Base-by-base conservation (phyloP, 1,140 invertebrate genomes). In the Samia ricini region DNA sequence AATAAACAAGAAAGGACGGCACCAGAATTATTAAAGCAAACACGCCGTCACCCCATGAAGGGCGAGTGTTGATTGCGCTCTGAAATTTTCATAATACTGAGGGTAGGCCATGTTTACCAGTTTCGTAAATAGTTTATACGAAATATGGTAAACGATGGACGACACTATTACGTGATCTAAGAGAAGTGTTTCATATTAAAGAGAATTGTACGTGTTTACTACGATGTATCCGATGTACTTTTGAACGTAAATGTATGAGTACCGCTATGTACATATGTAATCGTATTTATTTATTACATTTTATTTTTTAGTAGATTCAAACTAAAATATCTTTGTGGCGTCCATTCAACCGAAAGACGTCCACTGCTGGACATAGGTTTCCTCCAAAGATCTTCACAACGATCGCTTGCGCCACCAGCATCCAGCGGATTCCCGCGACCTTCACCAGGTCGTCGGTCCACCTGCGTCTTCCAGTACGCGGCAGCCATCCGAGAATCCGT, bases 11-110 rank as follows among this genome's bases (percentile, higher is more conserved):
- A 49, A 61, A 29, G 58, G 42, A 26, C 33, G 33, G 0, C 33
- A 42, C 4, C 12, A 54, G 20, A 61, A 66, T 66, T 55, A 66
- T 66, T 61, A 56, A 66, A 61, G 59, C 61, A 66, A 66, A 66
- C 58, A 61, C 55, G 55, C 48, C 59, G 60, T 65, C 33, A 20
- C 63, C 57, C 19, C 24, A 21, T 42, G 12, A 36, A 36, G 49
- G 59, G 58, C 19, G 51, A 24, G 48, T 24, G 56, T 57, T 64
- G 56, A 64, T 64, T 64, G 57, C 60, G 20, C 10, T 36, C 50
- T 64, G 63, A 64, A 64, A 64, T 60, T 60, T 64, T 64, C 58
- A 64, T 59, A 54, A 59, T 56, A 26, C 52, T 51, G 52, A n/a
- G 26, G 8, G 52, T 21, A 24, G 22, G 5, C 18, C 20, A 20